A percentile compares a stretch with the other conserved stretches of the same genome.
Evolutionary conservation across 2,113 vertebrate genomes (phyloP).

Genomic region (Numenius arquata): DNA sequence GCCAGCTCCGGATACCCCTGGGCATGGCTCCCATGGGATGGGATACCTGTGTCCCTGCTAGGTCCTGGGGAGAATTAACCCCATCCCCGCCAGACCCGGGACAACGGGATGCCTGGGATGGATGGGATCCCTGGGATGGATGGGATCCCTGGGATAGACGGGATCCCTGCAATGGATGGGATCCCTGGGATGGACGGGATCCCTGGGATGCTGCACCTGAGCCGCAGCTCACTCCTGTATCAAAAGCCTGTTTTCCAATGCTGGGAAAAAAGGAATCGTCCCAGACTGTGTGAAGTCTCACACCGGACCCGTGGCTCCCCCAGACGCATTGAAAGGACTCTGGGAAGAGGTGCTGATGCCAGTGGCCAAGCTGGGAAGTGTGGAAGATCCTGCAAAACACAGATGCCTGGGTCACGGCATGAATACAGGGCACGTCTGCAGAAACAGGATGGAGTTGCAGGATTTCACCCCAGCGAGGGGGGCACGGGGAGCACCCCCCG

Average conservation of each 20-base stretch:
- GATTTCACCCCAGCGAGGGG: background rate
- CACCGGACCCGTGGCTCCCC: background rate
- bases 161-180: background rate
- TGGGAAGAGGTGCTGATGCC: background rate
- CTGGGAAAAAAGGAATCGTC: background rate
- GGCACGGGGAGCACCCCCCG: rapidly evolving
- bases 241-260: background rate
- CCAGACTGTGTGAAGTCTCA: background rate
- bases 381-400: rapidly evolving
- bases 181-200: background rate
- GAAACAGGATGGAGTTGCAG: background rate
- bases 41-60: no score
- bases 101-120: no score
- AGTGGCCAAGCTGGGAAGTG: rapidly evolving
- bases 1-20: no score
- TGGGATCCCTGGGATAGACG: background rate
- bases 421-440: background rate
- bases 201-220: rapidly evolving
- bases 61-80: no score
- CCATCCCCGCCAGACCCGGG: no score
- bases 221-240: background rate
- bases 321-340: background rate
- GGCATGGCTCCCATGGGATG: no score
- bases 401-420: rapidly evolving
- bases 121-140: background rate